phyloP scores from a whole-genome alignment of 2,888 invertebrate genomes.

The Drosophila nr. perissopoda region DNA sequence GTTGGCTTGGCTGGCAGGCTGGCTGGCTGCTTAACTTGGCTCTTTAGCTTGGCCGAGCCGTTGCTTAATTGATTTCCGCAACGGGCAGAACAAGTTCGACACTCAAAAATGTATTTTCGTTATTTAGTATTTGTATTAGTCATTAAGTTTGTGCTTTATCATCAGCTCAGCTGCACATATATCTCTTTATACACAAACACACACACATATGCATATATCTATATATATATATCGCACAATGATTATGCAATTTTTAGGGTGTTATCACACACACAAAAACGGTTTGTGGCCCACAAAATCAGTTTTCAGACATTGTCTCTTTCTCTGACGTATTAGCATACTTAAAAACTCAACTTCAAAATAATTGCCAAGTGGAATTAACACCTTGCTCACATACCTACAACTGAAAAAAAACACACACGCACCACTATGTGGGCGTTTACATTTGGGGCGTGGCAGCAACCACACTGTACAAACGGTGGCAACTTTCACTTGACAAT shows the following conservation, averaged over 20 bases:
- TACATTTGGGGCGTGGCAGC: constrained; percentile 59
- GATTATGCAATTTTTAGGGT: constrained; percentile 45
- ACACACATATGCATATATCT: not conserved
- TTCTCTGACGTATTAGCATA: constrained; percentile 43
- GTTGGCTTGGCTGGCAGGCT: not conserved
- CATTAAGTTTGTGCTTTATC: constrained; percentile 25
- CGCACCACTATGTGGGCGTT: constrained; percentile 46
- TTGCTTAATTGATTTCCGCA: constrained; percentile 57
- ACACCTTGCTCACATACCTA: constrained; percentile 80
- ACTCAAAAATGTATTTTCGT: constrained; percentile 14
- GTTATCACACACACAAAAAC: constrained; percentile 38
- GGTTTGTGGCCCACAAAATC: constrained; percentile 21
- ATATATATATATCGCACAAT: constrained; percentile 19
- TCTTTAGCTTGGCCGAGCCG: not conserved
- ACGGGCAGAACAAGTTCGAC: constrained; percentile 56
- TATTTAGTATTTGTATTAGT: constrained; percentile 14
- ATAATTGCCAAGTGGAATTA: constrained; percentile 71
- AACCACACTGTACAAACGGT: constrained; percentile 51
- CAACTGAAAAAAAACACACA: constrained; percentile 14
- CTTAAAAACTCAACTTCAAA: constrained; percentile 19
- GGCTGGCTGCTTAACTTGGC: constrained; percentile 2
- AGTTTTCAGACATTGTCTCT: constrained; percentile 34
- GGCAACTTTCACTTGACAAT: constrained; percentile 74
- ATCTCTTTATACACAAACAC: not conserved
- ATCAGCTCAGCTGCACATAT: not conserved